Base-by-base conservation (phyloP, 2,888 invertebrate genomes). In the Patella ulyssiponensis region DNA sequence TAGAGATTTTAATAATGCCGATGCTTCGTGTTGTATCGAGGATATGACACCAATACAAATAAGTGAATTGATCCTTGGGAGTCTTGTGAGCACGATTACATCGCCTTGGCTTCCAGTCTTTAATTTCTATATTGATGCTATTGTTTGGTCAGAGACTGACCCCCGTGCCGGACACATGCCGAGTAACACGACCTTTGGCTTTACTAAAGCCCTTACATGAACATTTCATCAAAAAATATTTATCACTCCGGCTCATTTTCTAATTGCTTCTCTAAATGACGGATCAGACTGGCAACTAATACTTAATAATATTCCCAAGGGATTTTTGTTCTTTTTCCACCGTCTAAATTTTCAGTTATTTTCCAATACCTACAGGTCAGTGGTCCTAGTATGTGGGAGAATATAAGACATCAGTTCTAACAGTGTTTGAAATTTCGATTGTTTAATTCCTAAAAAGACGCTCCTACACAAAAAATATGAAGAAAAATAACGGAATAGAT, bases 111-210 rank as follows among this genome's bases (percentile, higher is more conserved):
- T 64, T 64, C 23, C 23, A 20, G 20, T 64, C 64, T 64, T 64
- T 64, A 64, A 64, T 64, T 64, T 64, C 64, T 64, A 23, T 64
- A 64, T 23, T 64, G 23, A 64, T 64, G 64, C 20, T 23, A 64
- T 64, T 64, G 64, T 64, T 64, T 64, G 64, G 20, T 23, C 9
- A 20, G 23, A 20, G 64, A 20, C 64, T 64, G 20, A 64, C 20
- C 64, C 64, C 64, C 64, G 64, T 64, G 64, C 64, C 64, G 64
- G 23, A 64, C 20, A 23, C 11, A 11, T 64, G 20, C 5, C 64
- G 20, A 64, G 20, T 64, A 64, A 64, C 64, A 64, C 64, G 64
- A 64, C 64, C 64, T 64, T 20, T 64, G 64, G 64, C 64, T 64
- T 64, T 64, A 64, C 64, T 64, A 64, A 64, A 64, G 64, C 64